These are phyloP conservation scores for Danio albolineatus DNA, from an alignment of 2,797 vertebrate genomes.

Conservation along the genomic window DNA sequence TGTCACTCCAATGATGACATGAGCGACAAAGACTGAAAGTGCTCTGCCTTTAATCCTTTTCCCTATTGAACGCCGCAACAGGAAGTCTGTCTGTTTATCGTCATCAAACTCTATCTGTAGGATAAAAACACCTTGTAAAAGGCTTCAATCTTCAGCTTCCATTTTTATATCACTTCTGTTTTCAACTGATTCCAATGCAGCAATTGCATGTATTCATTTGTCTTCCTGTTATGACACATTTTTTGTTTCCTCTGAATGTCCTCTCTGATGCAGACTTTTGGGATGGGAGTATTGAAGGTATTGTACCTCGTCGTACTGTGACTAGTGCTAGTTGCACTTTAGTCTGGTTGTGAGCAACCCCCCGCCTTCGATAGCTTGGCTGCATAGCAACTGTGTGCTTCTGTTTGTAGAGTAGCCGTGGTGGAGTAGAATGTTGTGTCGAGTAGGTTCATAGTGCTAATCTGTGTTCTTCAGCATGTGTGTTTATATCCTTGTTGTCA, in stretches of 20 bases:
- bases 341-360: conserved; percentile 73
- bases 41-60: conserved; percentile 52
- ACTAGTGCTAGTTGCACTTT: conserved; percentile 62
- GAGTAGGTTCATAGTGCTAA: conserved; percentile 55
- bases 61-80: conserved; percentile 30
- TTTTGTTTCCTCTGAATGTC: conserved; percentile 78
- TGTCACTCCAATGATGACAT: conserved; percentile 59
- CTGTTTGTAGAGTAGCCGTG: conserved; percentile 51
- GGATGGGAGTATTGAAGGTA: conserved; percentile 86
- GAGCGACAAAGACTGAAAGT: conserved; percentile 51
- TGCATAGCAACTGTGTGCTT: conserved; percentile 83
- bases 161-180: conserved; percentile 49
- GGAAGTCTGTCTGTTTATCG: conserved; percentile 49
- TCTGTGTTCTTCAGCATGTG: conserved; percentile 59
- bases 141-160: conserved; percentile 33
- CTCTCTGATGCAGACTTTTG: conserved; percentile 85
- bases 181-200: conserved; percentile 42
- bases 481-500: conserved; percentile 58
- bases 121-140: conserved; percentile 34
- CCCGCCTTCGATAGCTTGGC: conserved; percentile 67
- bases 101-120: conserved; percentile 32
- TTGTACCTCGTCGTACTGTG: conserved; percentile 74
- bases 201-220: conserved; percentile 58
- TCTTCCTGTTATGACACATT: conserved; percentile 59
- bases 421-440: conserved; percentile 48